These are phyloP conservation scores for Troides oblongomaculatus DNA, from an alignment of 2,888 invertebrate species.

Conservation along the genomic window DNA sequence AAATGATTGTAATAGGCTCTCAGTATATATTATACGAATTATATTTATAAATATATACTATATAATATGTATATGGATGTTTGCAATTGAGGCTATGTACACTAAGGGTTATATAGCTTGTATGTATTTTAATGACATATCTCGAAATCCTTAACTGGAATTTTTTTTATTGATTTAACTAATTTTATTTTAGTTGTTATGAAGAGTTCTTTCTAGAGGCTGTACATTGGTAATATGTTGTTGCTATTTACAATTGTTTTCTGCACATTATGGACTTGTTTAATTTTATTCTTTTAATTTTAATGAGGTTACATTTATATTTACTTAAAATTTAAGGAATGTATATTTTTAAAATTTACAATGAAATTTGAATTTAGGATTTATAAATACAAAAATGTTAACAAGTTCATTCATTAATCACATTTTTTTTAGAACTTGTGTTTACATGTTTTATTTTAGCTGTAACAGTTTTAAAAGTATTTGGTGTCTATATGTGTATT, in stretches of 20 bases:
- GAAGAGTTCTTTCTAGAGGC: constrained; percentile 18
- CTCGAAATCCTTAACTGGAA: constrained; percentile 3
- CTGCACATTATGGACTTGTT: constrained; percentile 25
- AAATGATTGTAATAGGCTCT: constrained; percentile 28
- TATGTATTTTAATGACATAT: constrained; percentile 17
- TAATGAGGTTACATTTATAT: constrained; percentile 28
- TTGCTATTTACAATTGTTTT: constrained; percentile 34
- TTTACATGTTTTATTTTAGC: background rate
- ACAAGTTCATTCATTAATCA: background rate
- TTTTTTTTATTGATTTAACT: constrained; percentile 18
- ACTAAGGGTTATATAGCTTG: constrained; percentile 26
- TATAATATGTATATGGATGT: constrained; percentile 24
- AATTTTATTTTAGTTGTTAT: constrained; percentile 25
- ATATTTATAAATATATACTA: constrained; percentile 23
- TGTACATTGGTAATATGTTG: constrained; percentile 29
- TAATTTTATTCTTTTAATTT: constrained; percentile 35
- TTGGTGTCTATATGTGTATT: background rate
- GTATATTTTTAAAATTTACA: constrained; percentile 13
- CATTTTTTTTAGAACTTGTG: background rate
- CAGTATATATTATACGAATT: constrained; percentile 26
- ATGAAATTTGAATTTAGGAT: constrained; percentile 6
- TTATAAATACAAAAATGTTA: background rate
- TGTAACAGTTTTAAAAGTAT: background rate
- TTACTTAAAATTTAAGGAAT: constrained; percentile 27
- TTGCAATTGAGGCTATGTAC: constrained; percentile 31